Percentiles rank a stretch among this genome's conserved stretches.
Evolutionary conservation across 2,113 vertebrate species (phyloP).

Genomic region (Microcebus tavaratra): DNA sequence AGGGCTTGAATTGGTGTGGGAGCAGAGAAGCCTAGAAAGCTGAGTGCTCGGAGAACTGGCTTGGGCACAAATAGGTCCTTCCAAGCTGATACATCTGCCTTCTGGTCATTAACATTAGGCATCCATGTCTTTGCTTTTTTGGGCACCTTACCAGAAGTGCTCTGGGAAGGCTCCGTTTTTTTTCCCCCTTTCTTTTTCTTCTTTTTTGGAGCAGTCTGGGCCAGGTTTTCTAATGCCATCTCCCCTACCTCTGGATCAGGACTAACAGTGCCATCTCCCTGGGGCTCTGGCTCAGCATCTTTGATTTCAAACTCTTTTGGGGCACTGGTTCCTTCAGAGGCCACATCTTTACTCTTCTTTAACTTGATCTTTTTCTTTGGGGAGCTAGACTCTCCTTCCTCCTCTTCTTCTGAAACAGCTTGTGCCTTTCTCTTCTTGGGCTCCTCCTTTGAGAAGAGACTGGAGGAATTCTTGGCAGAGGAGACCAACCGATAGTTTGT

Average conservation of each 20-base stretch:
- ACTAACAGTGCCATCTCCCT: background rate
- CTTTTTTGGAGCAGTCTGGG: constrained; percentile 71
- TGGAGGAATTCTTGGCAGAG: constrained; percentile 76
- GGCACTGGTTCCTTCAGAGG: background rate
- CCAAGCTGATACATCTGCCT: constrained; percentile 92
- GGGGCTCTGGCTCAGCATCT: background rate
- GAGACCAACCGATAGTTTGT: constrained; percentile 90
- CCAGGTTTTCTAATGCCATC: background rate
- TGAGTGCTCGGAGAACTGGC: constrained; percentile 91
- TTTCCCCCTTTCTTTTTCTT: constrained; percentile 83
- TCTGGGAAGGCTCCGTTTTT: constrained; percentile 52
- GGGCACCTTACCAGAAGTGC: constrained; percentile 65
- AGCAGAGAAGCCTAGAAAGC: constrained; percentile 92
- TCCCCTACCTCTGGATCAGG: background rate
- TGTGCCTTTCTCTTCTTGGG: constrained; percentile 86
- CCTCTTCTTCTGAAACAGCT: constrained; percentile 24
- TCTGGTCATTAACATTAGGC: constrained; percentile 79
- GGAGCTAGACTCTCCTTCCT: background rate
- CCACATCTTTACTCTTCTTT: constrained; percentile 75
- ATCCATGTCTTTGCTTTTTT: constrained; percentile 92
- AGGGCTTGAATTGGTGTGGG: constrained; percentile 96
- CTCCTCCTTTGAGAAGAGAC: constrained; percentile 70
- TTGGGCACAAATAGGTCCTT: constrained; percentile 93
- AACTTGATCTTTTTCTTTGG: constrained; percentile 81
- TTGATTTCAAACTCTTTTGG: background rate